These are phyloP conservation scores for Peucedramus taeniatus DNA, from an alignment of 2,113 vertebrate genomes.

Conservation along the genomic window DNA sequence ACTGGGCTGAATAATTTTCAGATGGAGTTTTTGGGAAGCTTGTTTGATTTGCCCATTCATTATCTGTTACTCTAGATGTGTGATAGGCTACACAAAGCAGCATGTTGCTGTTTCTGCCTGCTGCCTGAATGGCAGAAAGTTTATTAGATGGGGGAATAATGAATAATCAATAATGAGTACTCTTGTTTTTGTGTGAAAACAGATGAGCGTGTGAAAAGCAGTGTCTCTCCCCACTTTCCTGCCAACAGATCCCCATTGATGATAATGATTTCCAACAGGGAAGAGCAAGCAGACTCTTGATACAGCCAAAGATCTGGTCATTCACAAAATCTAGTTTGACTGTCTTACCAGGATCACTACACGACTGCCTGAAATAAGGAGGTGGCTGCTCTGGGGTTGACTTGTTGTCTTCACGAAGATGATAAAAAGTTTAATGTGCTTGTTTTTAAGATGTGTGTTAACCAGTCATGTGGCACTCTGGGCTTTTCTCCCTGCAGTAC, in stretches of 20 bases:
- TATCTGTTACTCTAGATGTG: neutral
- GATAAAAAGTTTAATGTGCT: too few relatives aligned
- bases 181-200: neutral
- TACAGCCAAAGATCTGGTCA: neutral
- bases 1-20: neutral
- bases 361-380: rapidly evolving
- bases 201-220: constrained; percentile 6
- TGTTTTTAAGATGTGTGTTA: neutral
- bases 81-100: constrained; percentile 1
- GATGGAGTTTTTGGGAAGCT: neutral
- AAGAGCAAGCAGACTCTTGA: neutral
- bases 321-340: neutral
- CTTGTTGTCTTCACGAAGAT: neutral
- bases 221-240: neutral
- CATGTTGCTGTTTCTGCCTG: neutral
- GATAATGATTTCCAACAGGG: neutral
- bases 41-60: constrained; percentile 13
- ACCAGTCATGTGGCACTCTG: neutral
- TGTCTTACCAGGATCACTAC: neutral
- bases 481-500: neutral
- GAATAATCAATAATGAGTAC: constrained; percentile 35
- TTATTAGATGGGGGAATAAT: constrained; percentile 34
- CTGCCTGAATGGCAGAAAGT: constrained; percentile 21
- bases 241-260: neutral
- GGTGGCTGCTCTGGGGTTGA: neutral